phyloP scores from a whole-genome alignment of 2,797 vertebrate species.

The Cyclopterus lumpus region DNA sequence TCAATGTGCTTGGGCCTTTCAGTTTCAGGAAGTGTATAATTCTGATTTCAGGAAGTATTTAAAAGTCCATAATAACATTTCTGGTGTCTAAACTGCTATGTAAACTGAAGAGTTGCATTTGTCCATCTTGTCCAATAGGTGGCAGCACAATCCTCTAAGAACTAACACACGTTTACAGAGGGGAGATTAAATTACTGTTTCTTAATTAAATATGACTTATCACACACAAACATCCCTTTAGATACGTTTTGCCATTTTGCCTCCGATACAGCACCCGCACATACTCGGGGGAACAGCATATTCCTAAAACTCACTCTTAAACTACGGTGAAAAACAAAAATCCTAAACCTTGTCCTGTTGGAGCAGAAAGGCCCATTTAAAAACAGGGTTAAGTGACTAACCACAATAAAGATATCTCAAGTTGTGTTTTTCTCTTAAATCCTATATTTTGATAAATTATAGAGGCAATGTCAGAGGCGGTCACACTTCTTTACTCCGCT shows the following conservation, averaged over 20 bases:
- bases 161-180: neutral
- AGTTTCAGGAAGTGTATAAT: constrained; percentile 41
- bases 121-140: constrained; percentile 47
- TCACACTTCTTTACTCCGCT: neutral
- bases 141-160: constrained; percentile 33
- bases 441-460: neutral
- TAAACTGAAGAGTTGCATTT: neutral
- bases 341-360: neutral
- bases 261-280: neutral
- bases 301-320: neutral
- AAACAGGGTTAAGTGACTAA: neutral
- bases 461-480: neutral
- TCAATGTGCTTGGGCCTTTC: neutral
- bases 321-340: neutral
- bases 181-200: neutral
- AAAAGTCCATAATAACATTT: neutral
- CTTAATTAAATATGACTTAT: neutral
- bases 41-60: constrained; percentile 57
- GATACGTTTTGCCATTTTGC: neutral
- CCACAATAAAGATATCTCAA: neutral
- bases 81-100: neutral
- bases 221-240: neutral
- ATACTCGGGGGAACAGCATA: neutral
- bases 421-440: neutral
- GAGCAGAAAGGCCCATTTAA: neutral